Base-by-base conservation (phyloP, 2,888 invertebrate genomes). In the Silvanus unidentatus region DNA sequence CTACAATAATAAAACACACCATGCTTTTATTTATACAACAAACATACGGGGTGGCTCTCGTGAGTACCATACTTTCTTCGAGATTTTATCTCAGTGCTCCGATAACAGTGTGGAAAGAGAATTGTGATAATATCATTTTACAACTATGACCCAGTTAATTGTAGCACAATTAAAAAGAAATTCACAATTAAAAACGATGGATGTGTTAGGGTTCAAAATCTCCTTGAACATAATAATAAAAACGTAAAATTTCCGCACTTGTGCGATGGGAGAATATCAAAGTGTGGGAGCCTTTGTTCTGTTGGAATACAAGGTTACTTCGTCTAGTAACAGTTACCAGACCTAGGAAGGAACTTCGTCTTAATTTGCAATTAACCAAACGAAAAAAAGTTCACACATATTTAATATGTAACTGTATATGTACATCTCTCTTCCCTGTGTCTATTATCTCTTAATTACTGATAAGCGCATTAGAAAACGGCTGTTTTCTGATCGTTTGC, bases 231-330 rank as follows among this genome's bases (percentile, higher is more conserved):
- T 54, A 52, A 62, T 64, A 60, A 60, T 59, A 15, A 37, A 58
- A 59, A 59, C 59, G 59, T 59, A 60, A 64, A 65, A 59, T 65
- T 65, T 65, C 65, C 65, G 65, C 64, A 63, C 62, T 62, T 59
- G 28, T 28, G 54, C 52, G 58, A 60, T 65, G 65, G 58, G 65
- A 65, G 58, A 54, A 54, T 59, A 60, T 59, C n/a, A 48, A 58
- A 59, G 56, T 60, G 63, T 63, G 63, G 63, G 64, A 64, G 57
- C 62, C 59, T 62, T 65, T 64, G 64, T 64, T 61, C 42, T 47
- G 46, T 45, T 47, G 48, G 45, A 62, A 59, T 58, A 58, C 64
- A 64, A 65, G 63, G 63, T 64, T 63, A 57, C 51, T 44, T 40
- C 40, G 58, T 50, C 45, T 45, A 50, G 50, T 53, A 61, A 60